Conservation (phyloP, 2,888 invertebrate genomes). For the Ametastegia equiseti region DNA sequence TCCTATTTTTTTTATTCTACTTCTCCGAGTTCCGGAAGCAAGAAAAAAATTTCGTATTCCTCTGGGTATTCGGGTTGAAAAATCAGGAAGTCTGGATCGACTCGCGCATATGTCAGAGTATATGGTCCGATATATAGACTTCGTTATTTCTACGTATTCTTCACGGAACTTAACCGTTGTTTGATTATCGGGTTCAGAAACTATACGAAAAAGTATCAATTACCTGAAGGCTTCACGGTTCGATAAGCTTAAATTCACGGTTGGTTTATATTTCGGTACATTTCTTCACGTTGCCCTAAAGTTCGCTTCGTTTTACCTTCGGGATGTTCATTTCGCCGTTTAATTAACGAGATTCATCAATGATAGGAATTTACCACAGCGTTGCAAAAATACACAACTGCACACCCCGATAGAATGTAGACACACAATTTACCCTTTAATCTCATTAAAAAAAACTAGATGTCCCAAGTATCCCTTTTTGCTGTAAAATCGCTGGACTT, state of each 20-base stretch:
- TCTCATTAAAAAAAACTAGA: no score
- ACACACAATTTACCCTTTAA: no score
- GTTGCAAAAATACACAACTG: background rate
- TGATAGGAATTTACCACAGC: background rate
- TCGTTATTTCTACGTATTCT: background rate
- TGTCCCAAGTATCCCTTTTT: background rate
- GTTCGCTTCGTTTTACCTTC: background rate
- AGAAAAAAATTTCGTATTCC: background rate
- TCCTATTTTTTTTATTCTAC: background rate
- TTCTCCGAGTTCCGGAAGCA: background rate
- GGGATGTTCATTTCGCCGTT: background rate
- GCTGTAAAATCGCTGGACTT: constrained; percentile 3
- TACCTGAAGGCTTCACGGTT: constrained; percentile 19
- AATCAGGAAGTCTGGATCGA: constrained; percentile 14
- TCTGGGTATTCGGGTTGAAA: background rate
- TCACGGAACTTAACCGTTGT: background rate
- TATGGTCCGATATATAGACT: background rate
- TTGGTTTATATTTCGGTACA: constrained; percentile 23
- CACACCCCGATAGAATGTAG: background rate
- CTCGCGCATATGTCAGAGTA: background rate
- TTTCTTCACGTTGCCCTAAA: background rate
- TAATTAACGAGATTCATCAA: background rate
- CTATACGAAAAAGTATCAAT: constrained; percentile 3
- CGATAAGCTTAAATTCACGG: background rate
- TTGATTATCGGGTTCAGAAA: background rate